Evolutionary conservation across 2,113 vertebrate genomes (phyloP).

Genomic region (Sitta europaea): DNA sequence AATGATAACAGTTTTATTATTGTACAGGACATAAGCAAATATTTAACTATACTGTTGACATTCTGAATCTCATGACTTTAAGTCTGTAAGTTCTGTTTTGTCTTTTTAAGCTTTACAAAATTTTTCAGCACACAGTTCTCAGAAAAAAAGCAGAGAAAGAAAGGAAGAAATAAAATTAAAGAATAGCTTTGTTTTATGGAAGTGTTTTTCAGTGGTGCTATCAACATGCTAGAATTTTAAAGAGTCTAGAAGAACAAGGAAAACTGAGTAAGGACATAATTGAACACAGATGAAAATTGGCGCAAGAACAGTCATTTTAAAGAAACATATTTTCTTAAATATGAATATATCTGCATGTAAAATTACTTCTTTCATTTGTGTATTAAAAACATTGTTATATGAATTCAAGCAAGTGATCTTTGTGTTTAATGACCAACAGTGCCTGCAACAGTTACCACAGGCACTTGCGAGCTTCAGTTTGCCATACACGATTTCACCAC

Average conservation of each 20-base stretch:
- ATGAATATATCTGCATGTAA: background rate
- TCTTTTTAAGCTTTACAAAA: background rate
- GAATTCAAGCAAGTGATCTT: constrained; percentile 22
- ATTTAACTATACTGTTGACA: background rate
- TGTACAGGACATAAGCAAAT: background rate
- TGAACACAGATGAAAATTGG: constrained; percentile 17
- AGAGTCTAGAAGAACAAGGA: background rate
- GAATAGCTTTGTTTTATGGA: background rate
- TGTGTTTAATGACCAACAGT: background rate
- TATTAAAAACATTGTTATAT: background rate
- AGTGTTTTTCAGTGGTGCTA: background rate
- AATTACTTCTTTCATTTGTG: constrained; percentile 2
- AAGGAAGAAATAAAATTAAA: background rate
- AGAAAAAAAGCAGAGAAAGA: background rate
- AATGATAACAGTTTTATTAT: background rate
- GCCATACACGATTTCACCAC: background rate
- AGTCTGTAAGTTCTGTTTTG: background rate
- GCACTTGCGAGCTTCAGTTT: background rate
- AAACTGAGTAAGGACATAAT: background rate
- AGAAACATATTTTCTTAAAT: constrained; percentile 22
- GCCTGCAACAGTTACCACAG: background rate
- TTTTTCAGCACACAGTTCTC: background rate
- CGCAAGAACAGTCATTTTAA: background rate
- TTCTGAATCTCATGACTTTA: background rate
- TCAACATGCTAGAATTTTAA: background rate